Percentiles rank a stretch among this genome's conserved stretches.
These are phyloP conservation scores for Chaunax sp. DNA, from an alignment of 2,797 vertebrate genomes.

Conservation along the genomic window DNA sequence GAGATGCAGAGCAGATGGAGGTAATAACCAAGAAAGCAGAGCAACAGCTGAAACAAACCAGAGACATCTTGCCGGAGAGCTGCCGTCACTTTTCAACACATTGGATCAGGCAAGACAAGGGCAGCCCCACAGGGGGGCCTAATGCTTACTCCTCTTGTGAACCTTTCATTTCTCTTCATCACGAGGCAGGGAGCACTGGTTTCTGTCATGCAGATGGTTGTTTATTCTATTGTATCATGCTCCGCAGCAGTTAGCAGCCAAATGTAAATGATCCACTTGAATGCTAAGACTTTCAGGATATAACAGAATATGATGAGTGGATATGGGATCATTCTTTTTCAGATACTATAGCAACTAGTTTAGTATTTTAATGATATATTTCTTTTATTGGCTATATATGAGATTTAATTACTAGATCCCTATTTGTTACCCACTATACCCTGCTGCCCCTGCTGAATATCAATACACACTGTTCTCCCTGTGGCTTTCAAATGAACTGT, in stretches of 20 bases:
- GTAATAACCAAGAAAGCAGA: slow-evolving; percentile 51
- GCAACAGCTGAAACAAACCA: slow-evolving; percentile 73
- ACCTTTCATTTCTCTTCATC: slow-evolving; percentile 75
- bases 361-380: not conserved
- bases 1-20: slow-evolving; percentile 71
- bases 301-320: not conserved
- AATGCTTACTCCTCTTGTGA: slow-evolving; percentile 57
- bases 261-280: slow-evolving; percentile 23
- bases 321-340: not conserved
- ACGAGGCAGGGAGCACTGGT: slow-evolving; percentile 53
- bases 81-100: slow-evolving; percentile 75
- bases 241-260: slow-evolving; percentile 22
- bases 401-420: not conserved
- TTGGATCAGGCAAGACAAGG: slow-evolving; percentile 75
- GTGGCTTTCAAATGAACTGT: not conserved
- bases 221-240: slow-evolving; percentile 42
- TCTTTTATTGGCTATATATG: not conserved
- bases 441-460: not conserved
- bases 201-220: slow-evolving; percentile 67
- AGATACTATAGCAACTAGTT: not conserved
- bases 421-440: not conserved
- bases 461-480: not conserved
- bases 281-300: not conserved
- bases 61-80: slow-evolving; percentile 70
- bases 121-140: slow-evolving; percentile 68